Conservation (phyloP, 92 coral and sea anemone species). For the Ricordea florida region DNA sequence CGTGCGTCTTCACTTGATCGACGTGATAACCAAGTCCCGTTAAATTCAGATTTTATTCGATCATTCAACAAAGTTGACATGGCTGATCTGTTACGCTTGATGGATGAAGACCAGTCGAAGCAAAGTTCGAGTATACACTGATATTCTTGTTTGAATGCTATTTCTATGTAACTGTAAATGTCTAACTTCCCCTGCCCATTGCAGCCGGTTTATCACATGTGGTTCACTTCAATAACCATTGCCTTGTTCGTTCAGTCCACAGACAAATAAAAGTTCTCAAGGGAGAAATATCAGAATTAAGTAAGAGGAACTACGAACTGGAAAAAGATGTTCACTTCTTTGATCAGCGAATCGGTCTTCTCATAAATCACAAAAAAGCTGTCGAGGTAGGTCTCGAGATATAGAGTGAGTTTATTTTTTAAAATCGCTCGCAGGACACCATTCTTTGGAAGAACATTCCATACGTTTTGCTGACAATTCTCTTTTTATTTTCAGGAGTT, state of each 20-base stretch:
- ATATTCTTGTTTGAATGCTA: not conserved
- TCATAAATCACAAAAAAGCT: slow-evolving; percentile 92
- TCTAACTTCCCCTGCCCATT: too few relatives aligned
- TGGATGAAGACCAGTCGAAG: slow-evolving; percentile 18
- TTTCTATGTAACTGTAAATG: too few relatives aligned
- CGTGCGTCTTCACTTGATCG: not conserved
- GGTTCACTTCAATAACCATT: too few relatives aligned
- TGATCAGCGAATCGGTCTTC: slow-evolving; percentile 95
- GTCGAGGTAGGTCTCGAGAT: slow-evolving; percentile 71
- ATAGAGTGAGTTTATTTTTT: not conserved
- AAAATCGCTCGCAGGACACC: too few relatives aligned
- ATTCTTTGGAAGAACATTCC: too few relatives aligned
- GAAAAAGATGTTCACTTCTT: slow-evolving; percentile 93
- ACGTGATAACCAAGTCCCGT: not conserved
- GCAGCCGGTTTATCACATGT: too few relatives aligned
- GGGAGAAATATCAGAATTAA: slow-evolving; percentile 85
- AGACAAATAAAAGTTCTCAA: slow-evolving; percentile 82
- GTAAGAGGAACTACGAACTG: slow-evolving; percentile 93
- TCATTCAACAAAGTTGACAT: slow-evolving; percentile 3
- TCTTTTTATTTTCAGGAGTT: not conserved
- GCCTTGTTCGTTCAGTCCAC: slow-evolving; percentile 66
- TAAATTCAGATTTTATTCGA: not conserved
- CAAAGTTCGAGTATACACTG: slow-evolving; percentile 10
- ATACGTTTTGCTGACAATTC: not conserved
- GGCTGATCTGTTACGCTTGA: slow-evolving; percentile 1